Conservation (phyloP, 2,797 vertebrate species). For the Xiphorhynchus erythropygius region DNA sequence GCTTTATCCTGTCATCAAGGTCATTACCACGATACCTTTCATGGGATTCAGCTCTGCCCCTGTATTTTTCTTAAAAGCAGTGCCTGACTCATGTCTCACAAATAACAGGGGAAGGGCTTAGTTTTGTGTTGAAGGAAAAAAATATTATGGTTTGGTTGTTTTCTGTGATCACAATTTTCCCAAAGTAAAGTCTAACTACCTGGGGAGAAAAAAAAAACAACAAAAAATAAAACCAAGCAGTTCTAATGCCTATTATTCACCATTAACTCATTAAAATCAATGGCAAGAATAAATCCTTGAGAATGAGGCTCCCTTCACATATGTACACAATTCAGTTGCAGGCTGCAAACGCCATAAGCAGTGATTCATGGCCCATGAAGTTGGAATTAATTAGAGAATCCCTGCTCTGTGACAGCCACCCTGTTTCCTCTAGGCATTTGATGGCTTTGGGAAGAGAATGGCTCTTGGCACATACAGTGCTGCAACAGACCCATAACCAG, state of each 20-base stretch:
- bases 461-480: neutral
- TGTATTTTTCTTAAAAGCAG: neutral
- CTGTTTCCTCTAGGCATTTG: neutral
- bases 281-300: neutral
- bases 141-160: neutral
- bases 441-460: neutral
- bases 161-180: neutral
- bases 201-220: neutral
- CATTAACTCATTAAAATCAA: neutral
- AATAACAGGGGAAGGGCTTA: neutral
- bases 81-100: neutral
- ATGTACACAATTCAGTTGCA: neutral
- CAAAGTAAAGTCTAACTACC: neutral
- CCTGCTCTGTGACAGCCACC: neutral
- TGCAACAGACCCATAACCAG: neutral
- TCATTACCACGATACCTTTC: neutral
- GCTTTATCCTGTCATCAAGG: slow-evolving; percentile 10
- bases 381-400: neutral
- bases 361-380: neutral
- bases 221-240: neutral
- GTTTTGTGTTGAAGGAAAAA: neutral
- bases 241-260: neutral
- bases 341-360: neutral
- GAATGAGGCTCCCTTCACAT: neutral
- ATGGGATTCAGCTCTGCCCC: neutral